Percentiles rank a stretch among this genome's conserved stretches.
These are phyloP conservation scores for Climacteris rufus DNA, from an alignment of 2,113 vertebrate species.

Conservation along the genomic window DNA sequence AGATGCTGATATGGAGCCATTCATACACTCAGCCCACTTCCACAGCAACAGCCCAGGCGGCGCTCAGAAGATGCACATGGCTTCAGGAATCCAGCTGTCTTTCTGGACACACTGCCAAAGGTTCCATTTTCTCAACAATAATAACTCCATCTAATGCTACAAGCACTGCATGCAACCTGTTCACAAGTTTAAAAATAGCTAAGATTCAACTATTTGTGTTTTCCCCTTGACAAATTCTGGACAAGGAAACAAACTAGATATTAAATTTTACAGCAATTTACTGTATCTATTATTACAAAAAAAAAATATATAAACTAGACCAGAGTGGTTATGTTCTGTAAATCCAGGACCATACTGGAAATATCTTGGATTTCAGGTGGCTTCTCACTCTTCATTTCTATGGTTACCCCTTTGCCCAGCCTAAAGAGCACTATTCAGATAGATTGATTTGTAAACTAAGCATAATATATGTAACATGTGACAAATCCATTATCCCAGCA, in stretches of 20 bases:
- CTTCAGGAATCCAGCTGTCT: neutral
- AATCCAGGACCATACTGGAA: neutral
- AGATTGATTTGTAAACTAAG: neutral
- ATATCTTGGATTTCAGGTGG: neutral
- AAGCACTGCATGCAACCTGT: neutral
- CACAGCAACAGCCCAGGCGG: accelerated
- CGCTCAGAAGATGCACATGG: accelerated
- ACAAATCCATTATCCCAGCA: neutral
- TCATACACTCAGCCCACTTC: accelerated
- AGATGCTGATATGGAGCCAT: accelerated
- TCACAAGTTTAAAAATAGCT: neutral
- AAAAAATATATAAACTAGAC: neutral
- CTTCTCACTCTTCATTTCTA: neutral
- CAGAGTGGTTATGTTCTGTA: neutral
- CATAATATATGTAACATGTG: neutral
- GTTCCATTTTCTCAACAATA: neutral
- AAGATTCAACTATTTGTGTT: neutral
- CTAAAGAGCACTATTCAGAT: neutral
- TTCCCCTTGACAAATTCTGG: neutral
- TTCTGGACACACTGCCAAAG: neutral
- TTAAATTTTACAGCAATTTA: neutral
- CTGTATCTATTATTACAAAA: neutral
- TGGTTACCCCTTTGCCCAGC: neutral
- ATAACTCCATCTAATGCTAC: neutral
- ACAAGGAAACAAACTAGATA: neutral